These are phyloP conservation scores for Hedychridium roseum DNA, from an alignment of 2,888 invertebrate species.

Conservation along the genomic window DNA sequence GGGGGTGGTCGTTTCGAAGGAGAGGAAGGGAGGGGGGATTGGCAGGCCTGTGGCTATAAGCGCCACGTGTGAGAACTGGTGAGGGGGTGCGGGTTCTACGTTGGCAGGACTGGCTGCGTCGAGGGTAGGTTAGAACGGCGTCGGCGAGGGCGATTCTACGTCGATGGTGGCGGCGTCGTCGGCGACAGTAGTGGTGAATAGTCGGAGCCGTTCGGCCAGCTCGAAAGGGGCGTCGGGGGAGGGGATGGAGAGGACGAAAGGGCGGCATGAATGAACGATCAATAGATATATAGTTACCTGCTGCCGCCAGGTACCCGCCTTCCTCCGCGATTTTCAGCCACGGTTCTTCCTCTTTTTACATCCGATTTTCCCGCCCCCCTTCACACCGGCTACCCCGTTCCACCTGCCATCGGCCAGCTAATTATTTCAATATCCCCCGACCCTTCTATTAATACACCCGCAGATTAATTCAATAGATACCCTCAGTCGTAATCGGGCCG, in stretches of 20 bases:
- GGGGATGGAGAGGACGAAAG: slow-evolving; percentile 42
- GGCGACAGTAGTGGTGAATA: slow-evolving; percentile 24
- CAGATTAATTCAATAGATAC: no score
- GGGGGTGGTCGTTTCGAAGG: no score
- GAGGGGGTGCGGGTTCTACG: slow-evolving; percentile 35
- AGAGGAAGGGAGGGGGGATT: no score
- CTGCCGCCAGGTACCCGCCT: slow-evolving; percentile 28
- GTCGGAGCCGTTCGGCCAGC: slow-evolving; percentile 22
- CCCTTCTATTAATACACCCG: no score
- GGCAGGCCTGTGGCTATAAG: slow-evolving; percentile 30
- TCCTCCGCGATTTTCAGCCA: no score
- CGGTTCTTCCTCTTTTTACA: slow-evolving; percentile 4
- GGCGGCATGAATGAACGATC: slow-evolving; percentile 62
- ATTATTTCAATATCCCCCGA: no score
- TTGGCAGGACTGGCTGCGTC: slow-evolving; percentile 48
- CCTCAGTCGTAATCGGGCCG: no score
- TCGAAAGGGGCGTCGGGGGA: slow-evolving; percentile 22
- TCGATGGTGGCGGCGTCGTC: slow-evolving; percentile 16
- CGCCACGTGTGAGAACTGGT: slow-evolving; percentile 47
- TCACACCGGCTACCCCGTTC: slow-evolving; percentile 1
- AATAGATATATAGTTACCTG: slow-evolving; percentile 57
- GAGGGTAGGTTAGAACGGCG: slow-evolving; percentile 27
- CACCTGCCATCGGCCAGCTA: no score
- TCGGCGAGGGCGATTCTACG: slow-evolving; percentile 9
- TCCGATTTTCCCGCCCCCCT: slow-evolving; percentile 3